phyloP scores from a whole-genome alignment of 2,888 invertebrate genomes.

The Taenaris catops region DNA sequence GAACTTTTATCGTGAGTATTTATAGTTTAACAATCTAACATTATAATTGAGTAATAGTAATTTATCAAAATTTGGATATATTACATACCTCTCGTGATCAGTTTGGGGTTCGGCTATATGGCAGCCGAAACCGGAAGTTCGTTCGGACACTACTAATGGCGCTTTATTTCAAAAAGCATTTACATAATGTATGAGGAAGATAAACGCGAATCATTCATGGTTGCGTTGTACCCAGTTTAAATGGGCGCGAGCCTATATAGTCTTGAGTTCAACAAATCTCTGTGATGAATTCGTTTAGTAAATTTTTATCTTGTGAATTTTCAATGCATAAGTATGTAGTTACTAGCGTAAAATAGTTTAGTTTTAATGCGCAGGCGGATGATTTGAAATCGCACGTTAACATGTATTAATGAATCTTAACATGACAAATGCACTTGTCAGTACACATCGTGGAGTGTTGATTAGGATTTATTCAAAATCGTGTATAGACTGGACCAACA shows the following conservation, averaged over 20 bases:
- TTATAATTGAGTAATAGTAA: no score
- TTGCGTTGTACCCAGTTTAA: no score
- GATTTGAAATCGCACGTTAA: constrained; percentile 28
- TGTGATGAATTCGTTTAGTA: constrained; percentile 72
- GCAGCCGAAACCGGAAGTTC: no score
- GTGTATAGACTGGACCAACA: constrained; percentile 1
- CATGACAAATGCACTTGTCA: constrained; percentile 50
- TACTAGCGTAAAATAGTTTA: constrained; percentile 33
- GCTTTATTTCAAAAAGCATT: no score
- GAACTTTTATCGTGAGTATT: no score
- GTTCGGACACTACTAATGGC: no score
- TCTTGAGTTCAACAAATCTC: constrained; percentile 62
- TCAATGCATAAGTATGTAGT: constrained; percentile 53
- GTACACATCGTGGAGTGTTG: constrained; percentile 26
- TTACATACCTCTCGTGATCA: no score
- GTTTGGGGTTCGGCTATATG: no score
- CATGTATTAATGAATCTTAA: constrained; percentile 33
- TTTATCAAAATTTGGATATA: no score
- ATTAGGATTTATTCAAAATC: constrained; percentile 3
- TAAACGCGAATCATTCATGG: no score
- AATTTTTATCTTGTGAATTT: constrained; percentile 49
- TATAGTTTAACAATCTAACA: no score
- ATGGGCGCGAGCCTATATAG: constrained; percentile 23
- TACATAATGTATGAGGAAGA: no score
- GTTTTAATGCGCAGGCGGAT: constrained; percentile 39